Conservation (phyloP, 2,888 invertebrate species). For the Cryptus armator region DNA sequence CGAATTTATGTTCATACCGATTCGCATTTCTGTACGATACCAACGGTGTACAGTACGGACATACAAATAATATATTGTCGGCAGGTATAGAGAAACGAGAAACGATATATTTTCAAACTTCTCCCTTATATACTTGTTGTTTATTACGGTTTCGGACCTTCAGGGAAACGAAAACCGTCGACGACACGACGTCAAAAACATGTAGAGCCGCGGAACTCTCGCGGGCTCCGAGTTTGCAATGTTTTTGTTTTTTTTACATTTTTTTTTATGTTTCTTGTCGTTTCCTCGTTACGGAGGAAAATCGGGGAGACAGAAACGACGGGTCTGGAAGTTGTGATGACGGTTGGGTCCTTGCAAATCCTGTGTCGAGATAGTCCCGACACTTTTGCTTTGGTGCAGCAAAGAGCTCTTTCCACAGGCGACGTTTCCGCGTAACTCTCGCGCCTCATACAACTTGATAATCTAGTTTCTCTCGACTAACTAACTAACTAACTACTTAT, state of each 20-base stretch:
- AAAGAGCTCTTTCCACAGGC: background rate
- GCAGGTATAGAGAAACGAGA: conserved; percentile 2
- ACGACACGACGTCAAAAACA: conserved; percentile 31
- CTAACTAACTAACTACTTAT: conserved; percentile 67
- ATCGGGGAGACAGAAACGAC: conserved; percentile 7
- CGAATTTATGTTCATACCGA: conserved; percentile 59
- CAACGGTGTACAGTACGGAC: background rate
- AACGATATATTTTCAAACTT: conserved; percentile 56
- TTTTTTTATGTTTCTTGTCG: background rate
- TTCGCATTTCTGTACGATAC: conserved; percentile 27
- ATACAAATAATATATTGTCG: background rate
- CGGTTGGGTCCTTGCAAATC: conserved; percentile 39
- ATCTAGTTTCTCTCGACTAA: conserved; percentile 62
- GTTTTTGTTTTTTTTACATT: conserved; percentile 13
- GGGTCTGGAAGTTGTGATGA: conserved; percentile 28
- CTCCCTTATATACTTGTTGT: conserved; percentile 19
- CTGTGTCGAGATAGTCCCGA: conserved; percentile 5
- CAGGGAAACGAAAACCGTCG: conserved; percentile 33
- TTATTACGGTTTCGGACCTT: conserved; percentile 30
- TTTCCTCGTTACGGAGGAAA: conserved; percentile 21
- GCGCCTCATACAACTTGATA: conserved; percentile 63
- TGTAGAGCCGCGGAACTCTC: conserved; percentile 24
- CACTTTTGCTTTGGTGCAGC: conserved; percentile 41
- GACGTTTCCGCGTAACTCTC: conserved; percentile 29
- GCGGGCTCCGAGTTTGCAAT: conserved; percentile 1